phyloP scores from a whole-genome alignment of 2,888 invertebrate species.

The Pyralis farinalis region DNA sequence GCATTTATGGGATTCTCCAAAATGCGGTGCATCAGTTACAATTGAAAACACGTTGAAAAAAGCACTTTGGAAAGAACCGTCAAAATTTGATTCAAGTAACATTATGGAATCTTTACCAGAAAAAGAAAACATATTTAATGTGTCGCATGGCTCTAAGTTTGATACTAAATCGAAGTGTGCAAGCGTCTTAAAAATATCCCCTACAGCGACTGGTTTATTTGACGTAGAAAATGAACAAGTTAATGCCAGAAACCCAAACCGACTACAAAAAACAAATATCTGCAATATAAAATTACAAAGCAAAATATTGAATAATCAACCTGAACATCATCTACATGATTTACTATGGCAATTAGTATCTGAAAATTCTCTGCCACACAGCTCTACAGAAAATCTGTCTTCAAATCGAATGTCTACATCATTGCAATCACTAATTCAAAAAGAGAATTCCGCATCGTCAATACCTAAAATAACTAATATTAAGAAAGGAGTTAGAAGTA shows the following conservation, averaged over 20 bases:
- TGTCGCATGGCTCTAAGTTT: conserved; percentile 46
- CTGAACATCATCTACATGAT: conserved; percentile 50
- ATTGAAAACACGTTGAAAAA: conserved; percentile 58
- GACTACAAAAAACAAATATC: conserved; percentile 42
- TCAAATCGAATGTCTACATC: conserved; percentile 62
- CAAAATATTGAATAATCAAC: conserved; percentile 46
- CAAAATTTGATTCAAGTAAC: conserved; percentile 64
- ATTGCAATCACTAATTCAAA: conserved; percentile 68
- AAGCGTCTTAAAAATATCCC: conserved; percentile 28
- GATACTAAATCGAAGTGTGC: conserved; percentile 43
- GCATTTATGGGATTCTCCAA: conserved; percentile 69
- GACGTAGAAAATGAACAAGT: conserved; percentile 27
- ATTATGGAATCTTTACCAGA: conserved; percentile 65
- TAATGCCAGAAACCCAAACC: conserved; percentile 41
- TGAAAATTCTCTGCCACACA: conserved; percentile 50
- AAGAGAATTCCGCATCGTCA: conserved; percentile 41
- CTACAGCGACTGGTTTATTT: conserved; percentile 23
- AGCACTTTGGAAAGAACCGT: conserved; percentile 73
- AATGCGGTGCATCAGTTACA: conserved; percentile 49
- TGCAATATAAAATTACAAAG: conserved; percentile 38
- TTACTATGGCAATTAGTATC: conserved; percentile 70
- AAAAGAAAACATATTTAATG: conserved; percentile 57
- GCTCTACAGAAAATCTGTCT: conserved; percentile 52
- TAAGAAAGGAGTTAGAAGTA: conserved; percentile 60
- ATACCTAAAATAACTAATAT: conserved; percentile 52